Percentiles rank a stretch among this genome's conserved stretches.
These are phyloP conservation scores for Diachasma alloeum DNA, from an alignment of 1,140 invertebrate species.

Conservation along the genomic window DNA sequence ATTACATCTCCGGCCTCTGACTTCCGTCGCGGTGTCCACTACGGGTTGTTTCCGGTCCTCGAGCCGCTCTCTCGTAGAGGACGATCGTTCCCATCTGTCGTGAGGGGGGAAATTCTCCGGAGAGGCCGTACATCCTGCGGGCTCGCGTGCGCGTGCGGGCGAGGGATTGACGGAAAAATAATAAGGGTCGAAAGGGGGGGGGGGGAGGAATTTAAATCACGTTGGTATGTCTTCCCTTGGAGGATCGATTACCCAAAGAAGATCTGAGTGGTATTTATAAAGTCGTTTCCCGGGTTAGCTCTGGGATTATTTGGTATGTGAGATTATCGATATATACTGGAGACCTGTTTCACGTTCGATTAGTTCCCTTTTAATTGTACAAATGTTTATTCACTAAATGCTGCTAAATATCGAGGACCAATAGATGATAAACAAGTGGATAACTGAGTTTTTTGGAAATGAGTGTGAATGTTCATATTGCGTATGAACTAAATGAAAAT, in stretches of 20 bases:
- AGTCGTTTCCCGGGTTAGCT: neutral
- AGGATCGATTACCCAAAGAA: neutral
- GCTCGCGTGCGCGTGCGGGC: slow-evolving; percentile 1
- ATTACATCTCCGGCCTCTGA: neutral
- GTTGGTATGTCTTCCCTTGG: neutral
- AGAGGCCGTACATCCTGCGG: slow-evolving; percentile 24
- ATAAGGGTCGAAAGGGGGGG: neutral
- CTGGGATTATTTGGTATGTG: too few species aligned
- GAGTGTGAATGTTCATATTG: too few species aligned
- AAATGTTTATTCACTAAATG: too few species aligned
- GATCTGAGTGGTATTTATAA: neutral
- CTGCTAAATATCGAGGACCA: too few species aligned
- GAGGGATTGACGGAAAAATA: neutral
- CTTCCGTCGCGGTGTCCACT: slow-evolving; percentile 27
- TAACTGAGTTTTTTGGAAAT: too few species aligned
- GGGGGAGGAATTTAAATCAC: neutral
- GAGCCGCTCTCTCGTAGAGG: neutral
- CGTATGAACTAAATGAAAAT: too few species aligned
- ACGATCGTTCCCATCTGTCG: slow-evolving; percentile 14
- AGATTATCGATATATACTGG: too few species aligned
- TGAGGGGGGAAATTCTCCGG: neutral
- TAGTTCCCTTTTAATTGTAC: too few species aligned
- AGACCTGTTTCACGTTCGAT: too few species aligned
- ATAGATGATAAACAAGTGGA: too few species aligned
- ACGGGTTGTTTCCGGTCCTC: slow-evolving; percentile 11